These are phyloP conservation scores for Eupithecia pulchellata DNA, from an alignment of 2,888 invertebrate species.

Conservation along the genomic window DNA sequence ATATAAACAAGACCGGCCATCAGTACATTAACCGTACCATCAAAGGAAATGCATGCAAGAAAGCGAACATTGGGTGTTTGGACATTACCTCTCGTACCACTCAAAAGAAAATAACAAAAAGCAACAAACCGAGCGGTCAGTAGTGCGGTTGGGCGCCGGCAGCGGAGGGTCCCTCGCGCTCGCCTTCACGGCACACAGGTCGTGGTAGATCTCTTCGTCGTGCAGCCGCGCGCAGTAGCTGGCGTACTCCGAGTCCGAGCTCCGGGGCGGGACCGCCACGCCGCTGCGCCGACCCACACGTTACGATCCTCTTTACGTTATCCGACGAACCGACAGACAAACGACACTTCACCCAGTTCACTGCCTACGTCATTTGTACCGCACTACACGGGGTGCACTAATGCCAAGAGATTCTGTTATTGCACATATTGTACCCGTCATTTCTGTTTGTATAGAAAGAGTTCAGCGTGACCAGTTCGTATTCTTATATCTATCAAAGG, in stretches of 20 bases:
- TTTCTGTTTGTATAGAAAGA: not conserved
- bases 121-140: slow-evolving; percentile 75
- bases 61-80: not conserved
- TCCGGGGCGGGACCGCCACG: slow-evolving; percentile 61
- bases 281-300: slow-evolving; percentile 61
- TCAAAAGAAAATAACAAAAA: slow-evolving; percentile 50
- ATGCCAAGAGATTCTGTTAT: not conserved
- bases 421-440: not conserved
- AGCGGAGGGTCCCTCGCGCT: slow-evolving; percentile 82
- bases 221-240: slow-evolving; percentile 89
- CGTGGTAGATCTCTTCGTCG: slow-evolving; percentile 97
- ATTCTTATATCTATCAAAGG: not conserved
- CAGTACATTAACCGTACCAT: not conserved
- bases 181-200: slow-evolving; percentile 92
- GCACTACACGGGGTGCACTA: not conserved
- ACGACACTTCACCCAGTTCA: slow-evolving; percentile 10
- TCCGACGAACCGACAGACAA: slow-evolving; percentile 1
- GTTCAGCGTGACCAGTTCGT: not conserved
- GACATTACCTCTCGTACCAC: slow-evolving; percentile 45
- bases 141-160: slow-evolving; percentile 74
- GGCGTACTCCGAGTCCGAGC: slow-evolving; percentile 87
- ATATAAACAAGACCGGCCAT: not conserved
- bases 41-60: too few species aligned
- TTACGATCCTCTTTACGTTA: slow-evolving; percentile 34
- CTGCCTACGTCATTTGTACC: not conserved